Conservation (phyloP, 2,797 vertebrate species). For the Atherinosoma microstoma region DNA sequence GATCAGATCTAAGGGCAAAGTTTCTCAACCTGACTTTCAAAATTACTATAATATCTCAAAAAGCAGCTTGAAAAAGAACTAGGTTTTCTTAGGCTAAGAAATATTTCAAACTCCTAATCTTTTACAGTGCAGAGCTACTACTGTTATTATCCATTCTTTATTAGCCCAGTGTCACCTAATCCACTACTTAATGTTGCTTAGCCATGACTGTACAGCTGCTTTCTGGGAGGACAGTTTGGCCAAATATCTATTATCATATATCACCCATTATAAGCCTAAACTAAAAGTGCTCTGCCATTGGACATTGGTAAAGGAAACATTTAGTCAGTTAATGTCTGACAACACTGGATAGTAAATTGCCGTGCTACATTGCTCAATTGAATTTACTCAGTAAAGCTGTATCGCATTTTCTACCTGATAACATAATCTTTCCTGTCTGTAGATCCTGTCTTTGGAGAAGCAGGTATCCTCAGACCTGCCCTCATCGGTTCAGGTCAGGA, state of each 20-base stretch:
- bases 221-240: not conserved
- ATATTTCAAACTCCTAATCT: not conserved
- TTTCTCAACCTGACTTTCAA: not conserved
- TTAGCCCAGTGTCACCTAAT: not conserved
- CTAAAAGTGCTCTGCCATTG: not conserved
- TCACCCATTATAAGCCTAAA: not conserved
- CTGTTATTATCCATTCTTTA: not conserved
- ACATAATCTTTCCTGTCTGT: not conserved
- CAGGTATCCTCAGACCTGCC: slow-evolving; percentile 86
- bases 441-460: slow-evolving; percentile 93
- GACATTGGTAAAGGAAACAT: not conserved
- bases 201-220: not conserved
- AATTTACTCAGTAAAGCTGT: not conserved
- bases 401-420: not conserved
- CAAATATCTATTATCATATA: not conserved
- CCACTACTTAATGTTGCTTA: not conserved
- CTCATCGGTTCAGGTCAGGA: slow-evolving; percentile 90
- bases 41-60: not conserved
- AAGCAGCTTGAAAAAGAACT: not conserved
- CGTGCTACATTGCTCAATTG: not conserved
- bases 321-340: not conserved
- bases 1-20: no score
- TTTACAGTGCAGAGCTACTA: not conserved
- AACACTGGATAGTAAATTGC: slow-evolving; percentile 16
- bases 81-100: not conserved